These are phyloP conservation scores for Rhagoletis pomonella DNA, from an alignment of 1,140 invertebrate species.

Conservation along the genomic window DNA sequence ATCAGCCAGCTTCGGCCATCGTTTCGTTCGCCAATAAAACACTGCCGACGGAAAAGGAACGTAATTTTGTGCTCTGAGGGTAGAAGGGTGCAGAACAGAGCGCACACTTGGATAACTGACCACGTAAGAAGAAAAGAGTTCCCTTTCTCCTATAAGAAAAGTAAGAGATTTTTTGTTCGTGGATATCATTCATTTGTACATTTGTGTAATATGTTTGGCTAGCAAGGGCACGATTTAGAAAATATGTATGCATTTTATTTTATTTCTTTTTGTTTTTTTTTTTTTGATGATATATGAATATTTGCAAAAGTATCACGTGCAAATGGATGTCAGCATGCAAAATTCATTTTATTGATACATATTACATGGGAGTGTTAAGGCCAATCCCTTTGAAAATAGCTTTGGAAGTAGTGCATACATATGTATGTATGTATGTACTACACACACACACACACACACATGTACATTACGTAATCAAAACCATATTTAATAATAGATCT, in stretches of 20 bases:
- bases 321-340: background rate
- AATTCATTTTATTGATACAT: background rate
- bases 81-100: background rate
- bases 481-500: background rate
- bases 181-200: background rate
- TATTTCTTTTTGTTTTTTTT: too few species aligned
- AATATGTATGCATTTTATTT: too few species aligned
- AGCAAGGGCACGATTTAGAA: too few species aligned
- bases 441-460: background rate
- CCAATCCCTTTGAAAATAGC: background rate
- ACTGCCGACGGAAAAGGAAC: slow-evolving; percentile 78
- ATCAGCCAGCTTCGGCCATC: slow-evolving; percentile 95
- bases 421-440: background rate
- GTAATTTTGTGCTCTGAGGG: slow-evolving; percentile 67
- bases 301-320: background rate
- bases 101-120: background rate
- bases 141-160: background rate
- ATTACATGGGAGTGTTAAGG: background rate
- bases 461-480: background rate
- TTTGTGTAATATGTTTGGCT: background rate
- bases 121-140: slow-evolving; percentile 48
- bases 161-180: background rate
- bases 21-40: slow-evolving; percentile 97
- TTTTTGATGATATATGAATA: background rate
- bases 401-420: background rate